Evolutionary conservation across 2,888 invertebrate genomes (phyloP), one percentile per base, ranked within the genome.

Genomic region (Synergus japonicus): DNA sequence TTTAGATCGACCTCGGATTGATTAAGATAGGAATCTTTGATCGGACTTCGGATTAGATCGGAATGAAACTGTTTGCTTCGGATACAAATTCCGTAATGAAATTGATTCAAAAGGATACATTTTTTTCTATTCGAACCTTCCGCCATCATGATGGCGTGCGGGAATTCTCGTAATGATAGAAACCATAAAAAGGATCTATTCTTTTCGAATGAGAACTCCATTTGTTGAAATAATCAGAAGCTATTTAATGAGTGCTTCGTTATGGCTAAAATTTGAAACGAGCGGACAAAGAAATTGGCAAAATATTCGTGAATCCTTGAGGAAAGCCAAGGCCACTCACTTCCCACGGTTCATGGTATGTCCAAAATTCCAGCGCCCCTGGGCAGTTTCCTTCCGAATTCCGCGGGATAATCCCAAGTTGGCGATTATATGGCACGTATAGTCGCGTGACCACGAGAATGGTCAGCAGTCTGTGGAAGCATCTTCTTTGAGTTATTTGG

Each of bases 381-480:
- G 29, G 76, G 66, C 60, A 76, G 81, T 86, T 87, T 86, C 85
- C 86, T 87, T 87, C 86, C 86, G 87, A 86, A 87, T 86, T 87
- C 86, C 84, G 80, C 77, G 80, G 81, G 54, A 79, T 87, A 86
- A 87, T 87, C 86, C 87, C 83, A 81, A 82, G 78, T 79, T 81
- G 79, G 78, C 84, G 83, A 85, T 87, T 87, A 85, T 85, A 85
- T 78, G 80, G 84, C 87, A 87, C 87, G 87, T 79, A 84, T 82
- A 81, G 83, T 86, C 86, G 86, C 85, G 86, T 85, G 85, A 86
- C 80, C 78, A 81, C 80, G 80, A 82, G 79, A 85, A 85, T 84
- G 83, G 83, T 79, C 81, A 81, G 83, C 76, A 76, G 37, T 9
- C 49, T 18, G 12, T 44, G 46, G 46, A 67, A 22, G 44, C 54